These are phyloP conservation scores for Rhingia campestris DNA, from an alignment of 2,888 invertebrate species.

Conservation along the genomic window DNA sequence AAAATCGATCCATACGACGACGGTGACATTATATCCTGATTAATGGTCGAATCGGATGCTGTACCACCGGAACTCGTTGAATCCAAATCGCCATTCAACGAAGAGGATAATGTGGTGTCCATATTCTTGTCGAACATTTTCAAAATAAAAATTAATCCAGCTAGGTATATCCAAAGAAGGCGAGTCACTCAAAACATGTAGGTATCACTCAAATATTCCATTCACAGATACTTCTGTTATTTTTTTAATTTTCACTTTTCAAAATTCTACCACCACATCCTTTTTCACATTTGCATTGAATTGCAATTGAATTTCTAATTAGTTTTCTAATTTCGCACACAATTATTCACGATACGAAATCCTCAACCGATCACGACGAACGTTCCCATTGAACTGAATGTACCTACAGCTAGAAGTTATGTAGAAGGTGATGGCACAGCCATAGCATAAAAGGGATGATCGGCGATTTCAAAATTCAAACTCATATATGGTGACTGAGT, in stretches of 20 bases:
- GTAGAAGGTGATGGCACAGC: neutral
- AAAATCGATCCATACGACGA: slow-evolving; percentile 80
- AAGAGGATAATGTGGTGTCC: slow-evolving; percentile 80
- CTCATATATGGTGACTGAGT: slow-evolving; percentile 3
- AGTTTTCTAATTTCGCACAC: neutral
- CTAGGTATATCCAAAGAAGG: neutral
- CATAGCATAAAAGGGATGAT: slow-evolving; percentile 43
- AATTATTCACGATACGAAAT: slow-evolving; percentile 2
- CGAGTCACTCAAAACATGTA: neutral
- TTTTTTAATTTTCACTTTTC: neutral
- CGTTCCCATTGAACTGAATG: slow-evolving; percentile 60
- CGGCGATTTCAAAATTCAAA: neutral
- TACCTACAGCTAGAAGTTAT: slow-evolving; percentile 9
- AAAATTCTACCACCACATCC: neutral
- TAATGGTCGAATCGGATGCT: slow-evolving; percentile 80
- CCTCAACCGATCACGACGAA: slow-evolving; percentile 64
- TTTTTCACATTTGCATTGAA: neutral
- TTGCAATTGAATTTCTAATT: neutral
- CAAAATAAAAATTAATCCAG: slow-evolving; percentile 19
- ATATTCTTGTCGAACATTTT: slow-evolving; percentile 81
- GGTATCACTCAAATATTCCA: slow-evolving; percentile 4
- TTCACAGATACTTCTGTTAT: neutral
- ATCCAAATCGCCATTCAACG: slow-evolving; percentile 81
- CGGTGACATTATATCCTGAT: slow-evolving; percentile 81
- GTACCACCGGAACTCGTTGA: slow-evolving; percentile 82